phyloP scores from a whole-genome alignment of 2,113 vertebrate species.

The Tyrannus savana region DNA sequence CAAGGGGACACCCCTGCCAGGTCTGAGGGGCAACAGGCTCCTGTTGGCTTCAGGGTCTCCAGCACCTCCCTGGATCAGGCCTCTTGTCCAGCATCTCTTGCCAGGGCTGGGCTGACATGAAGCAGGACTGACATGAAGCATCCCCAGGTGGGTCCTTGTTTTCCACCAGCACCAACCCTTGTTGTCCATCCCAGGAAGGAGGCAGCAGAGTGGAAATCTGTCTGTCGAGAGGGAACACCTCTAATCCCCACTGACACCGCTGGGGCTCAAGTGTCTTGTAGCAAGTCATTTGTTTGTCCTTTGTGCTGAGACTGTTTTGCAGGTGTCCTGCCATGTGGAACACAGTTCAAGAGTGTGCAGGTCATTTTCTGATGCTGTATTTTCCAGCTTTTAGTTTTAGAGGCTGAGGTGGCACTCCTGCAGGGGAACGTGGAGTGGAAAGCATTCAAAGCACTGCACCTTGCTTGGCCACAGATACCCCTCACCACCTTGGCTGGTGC shows the following conservation, averaged over 20 bases:
- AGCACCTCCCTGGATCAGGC: neutral
- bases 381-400: neutral
- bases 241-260: neutral
- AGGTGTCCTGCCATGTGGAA: neutral
- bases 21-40: fast-evolving
- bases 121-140: fast-evolving
- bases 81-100: neutral
- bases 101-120: neutral
- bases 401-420: neutral
- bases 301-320: neutral
- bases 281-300: fast-evolving
- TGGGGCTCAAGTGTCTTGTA: neutral
- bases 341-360: neutral
- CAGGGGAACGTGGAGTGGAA: neutral
- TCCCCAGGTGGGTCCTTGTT: neutral
- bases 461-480: neutral
- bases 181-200: neutral
- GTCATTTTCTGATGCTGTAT: neutral
- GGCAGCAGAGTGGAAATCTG: neutral
- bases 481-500: neutral
- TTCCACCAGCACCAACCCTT: neutral
- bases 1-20: neutral
- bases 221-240: neutral
- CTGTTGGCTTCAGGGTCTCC: neutral
- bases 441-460: neutral